Evolutionary conservation across 2,888 invertebrate species (phyloP).

Genomic region (Axea sp.): DNA sequence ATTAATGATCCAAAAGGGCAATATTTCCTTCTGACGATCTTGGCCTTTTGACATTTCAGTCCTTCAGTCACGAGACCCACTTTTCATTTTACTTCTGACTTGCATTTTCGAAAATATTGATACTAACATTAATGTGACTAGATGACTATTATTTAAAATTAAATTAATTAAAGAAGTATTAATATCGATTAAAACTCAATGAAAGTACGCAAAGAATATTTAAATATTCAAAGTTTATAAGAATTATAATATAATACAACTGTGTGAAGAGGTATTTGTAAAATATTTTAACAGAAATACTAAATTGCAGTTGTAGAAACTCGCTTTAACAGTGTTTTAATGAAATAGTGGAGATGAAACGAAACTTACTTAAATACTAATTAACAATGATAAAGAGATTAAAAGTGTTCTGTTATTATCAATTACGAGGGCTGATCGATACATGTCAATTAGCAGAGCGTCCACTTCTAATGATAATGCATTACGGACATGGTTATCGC

Average conservation of each 20-base stretch:
- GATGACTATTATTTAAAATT: too few relatives aligned
- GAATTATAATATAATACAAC: too few relatives aligned
- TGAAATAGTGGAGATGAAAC: background rate
- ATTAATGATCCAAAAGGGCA: conserved; percentile 55
- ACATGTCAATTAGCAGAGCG: conserved; percentile 63
- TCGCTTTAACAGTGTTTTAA: background rate
- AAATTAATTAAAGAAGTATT: too few relatives aligned
- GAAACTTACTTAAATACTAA: conserved; percentile 68
- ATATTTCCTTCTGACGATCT: conserved; percentile 30
- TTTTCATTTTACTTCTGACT: conserved; percentile 5
- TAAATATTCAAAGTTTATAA: too few relatives aligned
- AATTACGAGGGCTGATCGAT: conserved; percentile 72
- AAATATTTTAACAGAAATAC: too few relatives aligned
- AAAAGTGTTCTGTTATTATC: conserved; percentile 74
- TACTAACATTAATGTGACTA: background rate
- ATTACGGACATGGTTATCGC: conserved; percentile 59
- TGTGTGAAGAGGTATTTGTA: too few relatives aligned
- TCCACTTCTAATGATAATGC: conserved; percentile 44
- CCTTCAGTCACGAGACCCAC: background rate
- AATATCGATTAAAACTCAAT: too few relatives aligned
- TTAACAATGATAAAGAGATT: conserved; percentile 72
- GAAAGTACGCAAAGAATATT: too few relatives aligned
- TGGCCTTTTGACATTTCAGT: conserved; percentile 10
- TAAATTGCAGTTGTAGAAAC: too few relatives aligned
- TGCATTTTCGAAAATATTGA: background rate